Base-by-base conservation (phyloP, 2,888 invertebrate genomes). In the Xestia xanthographa region DNA sequence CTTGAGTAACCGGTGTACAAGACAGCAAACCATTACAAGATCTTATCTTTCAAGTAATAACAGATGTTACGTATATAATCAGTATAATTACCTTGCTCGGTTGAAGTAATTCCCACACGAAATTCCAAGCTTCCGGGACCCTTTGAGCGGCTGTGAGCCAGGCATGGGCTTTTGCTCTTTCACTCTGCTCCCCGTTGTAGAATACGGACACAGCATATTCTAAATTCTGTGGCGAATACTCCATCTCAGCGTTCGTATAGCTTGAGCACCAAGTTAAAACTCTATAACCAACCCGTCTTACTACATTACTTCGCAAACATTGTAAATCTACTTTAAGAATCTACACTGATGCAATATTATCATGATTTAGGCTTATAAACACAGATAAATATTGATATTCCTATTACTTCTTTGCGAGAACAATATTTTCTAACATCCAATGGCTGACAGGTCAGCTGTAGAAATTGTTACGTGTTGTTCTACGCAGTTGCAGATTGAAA, bases 51-150 rank as follows among this genome's bases (percentile, higher is more conserved):
- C 29, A 58, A 29, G 63, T 56, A 76, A 50, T 50, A 76, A 63
- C 77, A 76, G 60, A 76, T 76, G 67, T 65, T 45, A 63, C 14
- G 8, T 48, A 22, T 48, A 5, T 58, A 67, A 43, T 76, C 63
- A 34, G 48, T 56, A 38, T 50, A 20, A 14, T 82, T 96, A 99
- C 99, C 97, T 98, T 98, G 86, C 97, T 97, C 14, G 98, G 97
- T 91, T 98, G 97, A 87, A 99, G 97, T 45, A 99, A 97, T 83
- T 98, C 98, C 99, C 99, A 99, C 11, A 98, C 98, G 93, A 99
- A 99, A 88, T 97, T 98, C 99, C 99, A 99, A 48, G 99, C 99
- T 93, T 98, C 98, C 2, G 98, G 97, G 41, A 98, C 98, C 85
- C 97, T 97, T 94, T 99, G 99, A 20, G 98, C 98, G 86, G 97